These are phyloP conservation scores for Scaeva pyrastri DNA, from an alignment of 2,888 invertebrate genomes.

Conservation along the genomic window DNA sequence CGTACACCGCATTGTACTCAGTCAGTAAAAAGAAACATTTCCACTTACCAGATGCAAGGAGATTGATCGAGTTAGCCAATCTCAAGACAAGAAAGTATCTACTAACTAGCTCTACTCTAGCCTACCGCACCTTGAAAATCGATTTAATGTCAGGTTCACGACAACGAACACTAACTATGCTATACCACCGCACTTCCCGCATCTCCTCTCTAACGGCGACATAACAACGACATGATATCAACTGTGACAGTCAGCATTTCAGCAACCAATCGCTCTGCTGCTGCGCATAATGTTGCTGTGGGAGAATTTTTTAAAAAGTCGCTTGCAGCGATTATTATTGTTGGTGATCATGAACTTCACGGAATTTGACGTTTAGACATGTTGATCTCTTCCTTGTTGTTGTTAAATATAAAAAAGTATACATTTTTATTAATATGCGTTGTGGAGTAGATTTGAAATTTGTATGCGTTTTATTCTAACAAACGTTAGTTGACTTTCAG, in stretches of 20 bases:
- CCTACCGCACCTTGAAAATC: constrained; percentile 69
- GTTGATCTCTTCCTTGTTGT: constrained; percentile 65
- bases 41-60: constrained; percentile 33
- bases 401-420: neutral
- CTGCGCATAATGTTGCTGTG: constrained; percentile 29
- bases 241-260: constrained; percentile 3
- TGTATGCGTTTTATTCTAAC: constrained; percentile 10
- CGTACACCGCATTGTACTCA: neutral
- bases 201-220: neutral
- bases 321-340: constrained; percentile 38
- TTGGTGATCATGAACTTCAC: constrained; percentile 68
- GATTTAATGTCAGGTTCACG: constrained; percentile 71
- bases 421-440: constrained; percentile 42
- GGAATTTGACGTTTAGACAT: constrained; percentile 59
- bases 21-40: constrained; percentile 35
- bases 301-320: constrained; percentile 32
- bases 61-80: constrained; percentile 58
- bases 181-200: neutral
- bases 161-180: constrained; percentile 12
- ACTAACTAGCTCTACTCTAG: too few relatives aligned
- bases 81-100: constrained; percentile 40
- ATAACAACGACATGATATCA: constrained; percentile 16
- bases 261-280: constrained; percentile 7
- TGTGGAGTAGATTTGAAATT: neutral
- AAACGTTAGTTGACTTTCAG: neutral